These are phyloP conservation scores for Falcunculus frontatus DNA, from an alignment of 2,113 vertebrate species.

Conservation along the genomic window DNA sequence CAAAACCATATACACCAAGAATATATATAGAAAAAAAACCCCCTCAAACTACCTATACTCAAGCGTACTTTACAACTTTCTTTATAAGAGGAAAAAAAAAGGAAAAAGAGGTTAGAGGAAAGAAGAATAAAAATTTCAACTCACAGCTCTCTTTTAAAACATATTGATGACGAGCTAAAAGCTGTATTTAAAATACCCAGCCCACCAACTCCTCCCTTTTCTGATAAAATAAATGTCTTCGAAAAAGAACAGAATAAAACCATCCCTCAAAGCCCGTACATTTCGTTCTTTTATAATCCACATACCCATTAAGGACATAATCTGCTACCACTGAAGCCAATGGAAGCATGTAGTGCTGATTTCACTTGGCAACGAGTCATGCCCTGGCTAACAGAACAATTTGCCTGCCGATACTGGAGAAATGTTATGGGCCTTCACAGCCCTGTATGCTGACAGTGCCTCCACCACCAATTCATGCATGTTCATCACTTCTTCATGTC, in stretches of 20 bases:
- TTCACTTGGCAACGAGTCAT: background rate
- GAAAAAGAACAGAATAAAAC: background rate
- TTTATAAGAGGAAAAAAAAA: background rate
- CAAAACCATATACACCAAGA: conserved; percentile 47
- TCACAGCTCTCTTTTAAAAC: conserved; percentile 5
- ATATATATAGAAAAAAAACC: background rate
- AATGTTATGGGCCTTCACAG: background rate
- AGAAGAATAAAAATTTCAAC: conserved; percentile 8
- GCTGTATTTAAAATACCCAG: conserved; percentile 12
- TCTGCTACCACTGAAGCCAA: background rate
- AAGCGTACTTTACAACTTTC: conserved; percentile 3
- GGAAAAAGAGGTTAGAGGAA: background rate
- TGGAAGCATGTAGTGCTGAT: background rate
- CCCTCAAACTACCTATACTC: background rate
- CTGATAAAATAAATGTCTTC: conserved; percentile 11
- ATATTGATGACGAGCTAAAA: conserved; percentile 16
- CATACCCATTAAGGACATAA: background rate
- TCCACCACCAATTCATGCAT: background rate
- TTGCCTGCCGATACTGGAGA: fast-evolving
- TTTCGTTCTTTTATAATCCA: background rate
- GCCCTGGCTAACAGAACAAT: background rate
- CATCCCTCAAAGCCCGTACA: background rate
- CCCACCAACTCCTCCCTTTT: background rate
- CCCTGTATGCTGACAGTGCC: background rate
- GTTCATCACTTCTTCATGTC: background rate